Evolutionary conservation across 2,888 invertebrate genomes (phyloP).

Genomic region (Tetrapedia diversipes): DNA sequence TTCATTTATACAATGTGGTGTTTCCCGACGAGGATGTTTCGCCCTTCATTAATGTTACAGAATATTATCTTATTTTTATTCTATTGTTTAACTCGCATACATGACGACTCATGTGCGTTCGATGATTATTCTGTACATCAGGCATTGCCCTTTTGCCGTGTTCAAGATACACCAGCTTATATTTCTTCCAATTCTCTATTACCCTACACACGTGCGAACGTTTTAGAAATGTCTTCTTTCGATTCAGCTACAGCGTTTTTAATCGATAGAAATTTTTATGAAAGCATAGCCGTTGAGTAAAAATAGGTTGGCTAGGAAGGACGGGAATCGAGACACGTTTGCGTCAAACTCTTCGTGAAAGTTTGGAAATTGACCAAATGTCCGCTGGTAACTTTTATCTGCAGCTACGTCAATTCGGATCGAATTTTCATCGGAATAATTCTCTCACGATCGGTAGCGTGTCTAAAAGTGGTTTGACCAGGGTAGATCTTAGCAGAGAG

Average conservation of each 20-base stretch:
- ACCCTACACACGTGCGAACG: neutral
- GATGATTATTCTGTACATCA: constrained; percentile 18
- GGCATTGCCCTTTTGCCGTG: constrained; percentile 22
- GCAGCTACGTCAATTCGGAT: neutral
- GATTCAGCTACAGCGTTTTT: neutral
- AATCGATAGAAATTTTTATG: neutral
- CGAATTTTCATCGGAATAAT: constrained; percentile 18
- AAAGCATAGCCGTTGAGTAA: neutral
- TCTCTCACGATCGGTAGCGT: neutral
- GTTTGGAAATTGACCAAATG: neutral
- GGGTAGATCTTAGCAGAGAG: constrained; percentile 23
- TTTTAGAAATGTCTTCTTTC: neutral
- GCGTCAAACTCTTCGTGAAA: neutral
- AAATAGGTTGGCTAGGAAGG: neutral
- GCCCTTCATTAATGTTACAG: constrained; percentile 25
- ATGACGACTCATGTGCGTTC: constrained; percentile 35
- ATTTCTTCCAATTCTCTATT: constrained; percentile 48
- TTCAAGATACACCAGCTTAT: constrained; percentile 14
- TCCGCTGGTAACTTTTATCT: neutral
- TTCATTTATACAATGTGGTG: constrained; percentile 9
- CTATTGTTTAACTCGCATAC: constrained; percentile 19
- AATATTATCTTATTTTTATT: constrained; percentile 17
- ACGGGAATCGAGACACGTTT: neutral
- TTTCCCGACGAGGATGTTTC: constrained; percentile 22
- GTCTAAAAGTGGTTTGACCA: neutral